Conservation (phyloP, 2,113 vertebrate genomes). For the Recurvirostra avosetta region DNA sequence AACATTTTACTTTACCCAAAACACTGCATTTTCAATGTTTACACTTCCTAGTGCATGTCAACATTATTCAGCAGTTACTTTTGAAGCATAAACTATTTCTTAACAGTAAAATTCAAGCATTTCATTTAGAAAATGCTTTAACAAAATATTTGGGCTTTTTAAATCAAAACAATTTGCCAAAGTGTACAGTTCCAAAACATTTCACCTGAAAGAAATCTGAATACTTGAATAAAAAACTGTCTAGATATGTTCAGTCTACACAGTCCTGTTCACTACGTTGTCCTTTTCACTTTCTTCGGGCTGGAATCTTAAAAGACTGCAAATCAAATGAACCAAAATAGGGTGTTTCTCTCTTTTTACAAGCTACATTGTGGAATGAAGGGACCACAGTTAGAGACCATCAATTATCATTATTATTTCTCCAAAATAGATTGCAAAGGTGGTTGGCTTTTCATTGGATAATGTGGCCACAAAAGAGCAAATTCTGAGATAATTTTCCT, state of each 20-base stretch:
- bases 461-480: background rate
- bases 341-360: background rate
- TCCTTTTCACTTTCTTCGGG: background rate
- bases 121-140: background rate
- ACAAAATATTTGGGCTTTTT: background rate
- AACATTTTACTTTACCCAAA: background rate
- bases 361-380: background rate
- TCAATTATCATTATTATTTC: background rate
- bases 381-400: background rate
- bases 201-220: background rate
- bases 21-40: background rate
- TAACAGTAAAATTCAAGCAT: background rate
- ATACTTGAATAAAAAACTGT: background rate
- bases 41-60: background rate
- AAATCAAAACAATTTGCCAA: background rate
- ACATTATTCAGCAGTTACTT: background rate
- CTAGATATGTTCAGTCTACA: background rate
- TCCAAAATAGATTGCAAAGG: background rate
- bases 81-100: background rate
- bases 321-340: background rate
- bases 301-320: background rate
- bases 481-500: background rate
- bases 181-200: background rate
- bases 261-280: rapidly evolving
- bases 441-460: background rate